Base-by-base conservation (phyloP, 2,888 invertebrate species). In the Noctua janthina region DNA sequence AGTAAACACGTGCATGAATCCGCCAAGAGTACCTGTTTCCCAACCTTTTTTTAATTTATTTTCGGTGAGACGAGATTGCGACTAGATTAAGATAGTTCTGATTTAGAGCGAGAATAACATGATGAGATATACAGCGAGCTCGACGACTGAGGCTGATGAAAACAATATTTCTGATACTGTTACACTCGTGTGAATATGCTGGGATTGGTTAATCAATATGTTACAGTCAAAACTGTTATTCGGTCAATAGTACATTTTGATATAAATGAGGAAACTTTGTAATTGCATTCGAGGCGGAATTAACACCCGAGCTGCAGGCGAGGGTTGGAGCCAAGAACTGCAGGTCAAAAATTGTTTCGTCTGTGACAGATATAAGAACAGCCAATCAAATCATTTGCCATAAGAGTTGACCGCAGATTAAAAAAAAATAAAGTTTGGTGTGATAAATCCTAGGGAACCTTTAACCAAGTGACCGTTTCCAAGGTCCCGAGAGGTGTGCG, bases 401-500 rank as follows among this genome's bases (percentile, higher is more conserved):
- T 35, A n/a, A 74, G 43, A 71, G 59, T 76, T n/a, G 17, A 35
- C 56, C 3, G 13, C 13, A 35, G 17, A 46, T n/a, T 23, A 17
- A 11, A 43, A 39, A 23, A 71, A 46, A 35, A 3, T 10, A n/a
- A 11, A 56, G 11, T 23, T 3, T 13, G 0, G 29, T 13, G 2
- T 64, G 29, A 3, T 20, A 23, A 23, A 17, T 11, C 11, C 11
- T 6, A 10, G 35, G 8, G 3, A n/a, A 10, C n/a, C 3, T 64
- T 17, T 23, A 76, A n/a, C 4, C 15, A 1, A 2, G 29, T 39
- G 0, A 11, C 4, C 39, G 7, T 0, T 20, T 1, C 5, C 6
- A 6, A 96, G 99, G 11, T 98, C 99, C 0, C 98, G 99, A 88
- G 99, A 99, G 94, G 99, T 99, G 93, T 97, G 98, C n/a, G 99